phyloP scores from a whole-genome alignment of 2,888 invertebrate species.

The Molanna angustata region DNA sequence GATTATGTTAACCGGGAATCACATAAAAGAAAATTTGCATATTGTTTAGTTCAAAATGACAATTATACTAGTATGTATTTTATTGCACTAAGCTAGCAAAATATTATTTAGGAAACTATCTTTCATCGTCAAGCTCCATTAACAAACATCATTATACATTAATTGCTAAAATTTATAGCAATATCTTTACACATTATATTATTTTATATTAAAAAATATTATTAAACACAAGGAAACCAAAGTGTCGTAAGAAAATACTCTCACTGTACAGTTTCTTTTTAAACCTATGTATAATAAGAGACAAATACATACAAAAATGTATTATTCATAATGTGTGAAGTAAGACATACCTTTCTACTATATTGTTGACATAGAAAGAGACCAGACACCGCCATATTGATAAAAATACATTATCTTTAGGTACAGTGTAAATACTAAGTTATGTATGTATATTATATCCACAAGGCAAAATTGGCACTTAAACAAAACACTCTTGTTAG shows the following conservation, averaged over 20 bases:
- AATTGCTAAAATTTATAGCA: not conserved
- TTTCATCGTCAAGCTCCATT: constrained; percentile 1
- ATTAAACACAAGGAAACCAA: constrained; percentile 8
- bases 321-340: constrained; percentile 8
- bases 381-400: constrained; percentile 25
- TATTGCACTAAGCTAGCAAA: constrained; percentile 21
- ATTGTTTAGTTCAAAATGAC: too few relatives aligned
- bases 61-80: too few relatives aligned
- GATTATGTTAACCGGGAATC: too few relatives aligned
- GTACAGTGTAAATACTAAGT: constrained; percentile 31
- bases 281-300: not conserved
- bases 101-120: constrained; percentile 3
- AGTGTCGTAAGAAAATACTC: constrained; percentile 14
- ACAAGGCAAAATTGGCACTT: constrained; percentile 61
- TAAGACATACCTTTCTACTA: not conserved
- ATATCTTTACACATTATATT: constrained; percentile 5
- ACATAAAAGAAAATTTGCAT: too few relatives aligned
- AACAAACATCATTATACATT: not conserved
- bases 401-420: constrained; percentile 29
- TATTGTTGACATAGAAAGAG: constrained; percentile 2
- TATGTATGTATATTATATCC: constrained; percentile 51
- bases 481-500: constrained; percentile 27
- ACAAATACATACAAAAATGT: constrained; percentile 6
- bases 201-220: constrained; percentile 4
- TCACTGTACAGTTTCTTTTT: constrained; percentile 17